Base-by-base conservation (phyloP, 1,140 invertebrate genomes). In the Zaprionus taronus region DNA sequence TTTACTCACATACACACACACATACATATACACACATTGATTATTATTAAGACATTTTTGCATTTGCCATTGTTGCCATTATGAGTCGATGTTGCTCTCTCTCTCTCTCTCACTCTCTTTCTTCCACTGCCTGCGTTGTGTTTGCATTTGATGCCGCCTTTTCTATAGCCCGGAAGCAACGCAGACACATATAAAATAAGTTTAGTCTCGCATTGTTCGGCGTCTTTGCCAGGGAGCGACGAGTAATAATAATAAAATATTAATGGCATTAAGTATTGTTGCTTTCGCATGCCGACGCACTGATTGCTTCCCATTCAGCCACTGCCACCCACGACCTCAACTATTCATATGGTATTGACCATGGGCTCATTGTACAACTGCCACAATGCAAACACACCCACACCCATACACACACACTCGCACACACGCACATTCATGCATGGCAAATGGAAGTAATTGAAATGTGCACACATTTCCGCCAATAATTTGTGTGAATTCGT, bases 201-300 rank as follows among this genome's bases (percentile, higher is more conserved):
- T 79, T 78, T 64, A 64, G 57, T 71, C 74, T 12, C 49, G 38
- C 80, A 80, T 87, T 87, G 83, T 87, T 89, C 71, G 71, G 41
- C 55, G 44, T 41, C 84, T 89, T 89, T 83, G 84, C 83, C 83
- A n/a, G 14, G 14, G 62, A 76, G 78, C 44, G 44, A 36, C 56
- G 15, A 47, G n/a, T 77, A 89, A 84, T 84, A 89, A 76, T 72
- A 79, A 81, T 89, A 87, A 89, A 87, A 89, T 89, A 87, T 87
- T 87, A 87, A 89, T 84, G 76, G 81, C 63, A 58, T 89, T 89
- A 81, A 75, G 79, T 83, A 79, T 81, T 83, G 72, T 83, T 78
- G 69, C 67, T 62, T 5, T 64, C 34, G 61, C 75, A 70, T 66
- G 57, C 57, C 56, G 55, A 17, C 36, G 22, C 67, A 56, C 51